Evolutionary conservation across 2,113 vertebrate species (phyloP).

Genomic region (Pelecanus crispus): DNA sequence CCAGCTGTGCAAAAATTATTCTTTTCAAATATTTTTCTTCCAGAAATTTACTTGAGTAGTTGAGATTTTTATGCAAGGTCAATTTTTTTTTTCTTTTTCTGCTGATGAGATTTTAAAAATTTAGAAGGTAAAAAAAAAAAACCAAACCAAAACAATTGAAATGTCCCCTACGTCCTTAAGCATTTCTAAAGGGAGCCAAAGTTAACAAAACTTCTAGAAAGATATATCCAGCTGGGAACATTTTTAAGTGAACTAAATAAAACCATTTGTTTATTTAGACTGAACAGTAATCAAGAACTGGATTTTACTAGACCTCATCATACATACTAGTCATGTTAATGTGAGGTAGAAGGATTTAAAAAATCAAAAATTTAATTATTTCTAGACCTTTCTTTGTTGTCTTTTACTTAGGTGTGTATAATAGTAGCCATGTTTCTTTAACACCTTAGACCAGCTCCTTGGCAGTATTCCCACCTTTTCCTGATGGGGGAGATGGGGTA

Average conservation of each 20-base stretch:
- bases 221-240: not conserved
- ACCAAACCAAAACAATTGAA: not conserved
- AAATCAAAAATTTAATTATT: not conserved
- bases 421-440: constrained; percentile 19
- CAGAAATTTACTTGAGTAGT: not conserved
- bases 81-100: not conserved
- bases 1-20: not conserved
- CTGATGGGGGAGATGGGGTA: not conserved
- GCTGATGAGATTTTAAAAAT: not conserved
- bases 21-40: not conserved
- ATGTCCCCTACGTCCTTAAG: not conserved
- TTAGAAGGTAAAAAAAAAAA: not conserved
- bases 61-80: not conserved
- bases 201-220: constrained; percentile 3
- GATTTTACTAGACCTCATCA: not conserved
- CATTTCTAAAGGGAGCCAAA: not conserved
- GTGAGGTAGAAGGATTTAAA: not conserved
- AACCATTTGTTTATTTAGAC: not conserved
- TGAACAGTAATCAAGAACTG: not conserved
- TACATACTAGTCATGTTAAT: not conserved
- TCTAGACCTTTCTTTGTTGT: not conserved
- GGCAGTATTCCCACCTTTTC: not conserved
- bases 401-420: not conserved
- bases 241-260: not conserved
- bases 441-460: not conserved